Percentiles rank a stretch among this genome's conserved stretches.
These are phyloP conservation scores for Gambusia holbrooki DNA, from an alignment of 2,113 vertebrate genomes.

Conservation along the genomic window DNA sequence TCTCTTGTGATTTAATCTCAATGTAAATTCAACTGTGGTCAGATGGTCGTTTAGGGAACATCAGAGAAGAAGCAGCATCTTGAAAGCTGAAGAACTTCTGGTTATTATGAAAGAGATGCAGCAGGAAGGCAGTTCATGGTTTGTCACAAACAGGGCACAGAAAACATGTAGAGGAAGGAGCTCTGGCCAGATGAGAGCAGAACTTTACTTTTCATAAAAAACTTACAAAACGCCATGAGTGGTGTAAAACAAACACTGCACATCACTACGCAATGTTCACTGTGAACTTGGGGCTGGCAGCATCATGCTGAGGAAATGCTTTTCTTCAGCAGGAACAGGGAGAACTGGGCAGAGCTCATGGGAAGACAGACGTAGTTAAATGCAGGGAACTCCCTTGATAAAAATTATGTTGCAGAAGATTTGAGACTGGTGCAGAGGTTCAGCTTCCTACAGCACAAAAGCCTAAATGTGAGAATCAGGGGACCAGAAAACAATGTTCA, in stretches of 20 bases:
- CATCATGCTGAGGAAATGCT: neutral
- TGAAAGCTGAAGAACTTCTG: no score
- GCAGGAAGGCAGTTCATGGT: no score
- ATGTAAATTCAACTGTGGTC: neutral
- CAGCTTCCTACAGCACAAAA: neutral
- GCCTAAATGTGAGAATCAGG: neutral
- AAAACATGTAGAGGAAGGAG: neutral
- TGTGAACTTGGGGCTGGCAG: neutral
- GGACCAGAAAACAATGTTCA: neutral
- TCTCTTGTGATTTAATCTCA: neutral
- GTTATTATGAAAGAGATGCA: no score
- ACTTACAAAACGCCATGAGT: neutral
- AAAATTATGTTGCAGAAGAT: neutral
- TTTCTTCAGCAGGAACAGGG: neutral
- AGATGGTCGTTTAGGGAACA: no score
- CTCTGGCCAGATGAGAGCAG: neutral
- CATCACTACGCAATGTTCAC: neutral
- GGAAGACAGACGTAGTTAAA: neutral
- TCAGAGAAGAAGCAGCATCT: no score
- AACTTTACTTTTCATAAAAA: neutral
- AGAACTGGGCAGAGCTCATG: neutral
- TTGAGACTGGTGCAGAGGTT: neutral
- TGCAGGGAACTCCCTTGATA: neutral
- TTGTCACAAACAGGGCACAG: neutral
- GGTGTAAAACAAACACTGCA: neutral